Evolutionary conservation across 2,113 vertebrate genomes (phyloP), one percentile per base, ranked within the genome.

Genomic region (Passer domesticus): DNA sequence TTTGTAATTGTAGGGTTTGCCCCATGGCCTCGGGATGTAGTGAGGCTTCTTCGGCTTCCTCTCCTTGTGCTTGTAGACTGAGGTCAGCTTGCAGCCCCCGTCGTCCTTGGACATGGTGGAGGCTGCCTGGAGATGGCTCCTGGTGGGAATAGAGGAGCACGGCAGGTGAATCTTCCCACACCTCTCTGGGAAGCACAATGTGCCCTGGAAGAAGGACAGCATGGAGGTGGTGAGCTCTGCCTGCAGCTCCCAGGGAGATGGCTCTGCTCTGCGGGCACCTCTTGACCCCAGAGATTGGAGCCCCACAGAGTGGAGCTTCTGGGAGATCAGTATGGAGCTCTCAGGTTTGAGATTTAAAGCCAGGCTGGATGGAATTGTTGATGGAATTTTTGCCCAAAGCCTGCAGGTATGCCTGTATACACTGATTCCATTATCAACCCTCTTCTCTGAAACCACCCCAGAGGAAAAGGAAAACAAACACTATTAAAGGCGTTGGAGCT

Each of bases 1-100:
- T 91, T 99, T 99, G 98, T 99, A 99, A 94, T 99, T 99, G 97
- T 99, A 99, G 1, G 99, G 99, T 75, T 99, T 99, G 21, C 99
- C 99, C 98, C 99, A 99, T 1, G 99, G 99, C 59, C 99, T 97
- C 0, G 99, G 99, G 79, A 99, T 99, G 78, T 99, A 99, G 95
- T 99, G 99, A 2, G 99, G 99, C 89, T 99, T 99, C 97, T 99
- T 99, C 1, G 99, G 99, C 82, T 99, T 99, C 58, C 99, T 98
- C 37, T 99, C 99, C 83, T 99, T 99, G 67, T 99, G 98, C 83
- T 99, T 99, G 59, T 97, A 98, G 94, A 98, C 98, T 0, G 98
- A 95, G 33, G 98, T 98, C 81, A 98, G 93, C 87, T 99, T 99
- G 93, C 99, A 99, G 19, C 96, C 92, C 24, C 83, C 62, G 5